A percentile compares a stretch with the other conserved stretches of the same genome.
Conservation (phyloP, 1,140 invertebrate genomes). For the Sitobion miscanthi region DNA sequence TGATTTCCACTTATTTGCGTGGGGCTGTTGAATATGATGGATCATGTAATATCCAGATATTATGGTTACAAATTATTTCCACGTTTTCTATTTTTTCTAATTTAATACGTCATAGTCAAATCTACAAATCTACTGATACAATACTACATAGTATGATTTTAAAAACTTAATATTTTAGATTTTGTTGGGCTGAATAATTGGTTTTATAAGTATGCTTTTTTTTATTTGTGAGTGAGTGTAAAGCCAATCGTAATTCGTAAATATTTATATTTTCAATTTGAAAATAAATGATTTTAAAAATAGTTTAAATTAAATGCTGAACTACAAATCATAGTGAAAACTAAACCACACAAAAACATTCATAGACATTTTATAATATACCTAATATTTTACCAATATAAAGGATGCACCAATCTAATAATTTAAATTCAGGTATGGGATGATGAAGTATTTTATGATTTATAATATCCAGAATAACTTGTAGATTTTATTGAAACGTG, state of each 20-base stretch:
- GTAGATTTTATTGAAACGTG: neutral
- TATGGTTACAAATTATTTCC: neutral
- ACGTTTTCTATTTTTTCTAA: neutral
- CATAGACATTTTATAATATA: neutral
- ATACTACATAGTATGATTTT: neutral
- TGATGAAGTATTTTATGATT: neutral
- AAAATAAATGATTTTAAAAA: neutral
- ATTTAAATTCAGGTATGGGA: neutral
- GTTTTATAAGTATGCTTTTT: neutral
- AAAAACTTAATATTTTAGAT: neutral
- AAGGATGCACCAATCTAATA: neutral
- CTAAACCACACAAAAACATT: neutral
- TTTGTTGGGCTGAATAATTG: neutral
- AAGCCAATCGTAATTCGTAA: neutral
- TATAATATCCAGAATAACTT: slow-evolving; percentile 14
- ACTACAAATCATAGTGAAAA: neutral
- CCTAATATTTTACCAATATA: neutral
- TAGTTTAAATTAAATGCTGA: neutral
- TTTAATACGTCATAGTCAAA: neutral
- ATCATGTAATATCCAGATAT: neutral
- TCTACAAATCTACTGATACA: neutral
- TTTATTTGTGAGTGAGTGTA: neutral
- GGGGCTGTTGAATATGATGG: neutral
- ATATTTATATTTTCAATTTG: neutral
- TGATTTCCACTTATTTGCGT: too few relatives aligned